phyloP scores from a whole-genome alignment of 37 sponge, comb jelly and placozoan species.

The Beroe ovata region DNA sequence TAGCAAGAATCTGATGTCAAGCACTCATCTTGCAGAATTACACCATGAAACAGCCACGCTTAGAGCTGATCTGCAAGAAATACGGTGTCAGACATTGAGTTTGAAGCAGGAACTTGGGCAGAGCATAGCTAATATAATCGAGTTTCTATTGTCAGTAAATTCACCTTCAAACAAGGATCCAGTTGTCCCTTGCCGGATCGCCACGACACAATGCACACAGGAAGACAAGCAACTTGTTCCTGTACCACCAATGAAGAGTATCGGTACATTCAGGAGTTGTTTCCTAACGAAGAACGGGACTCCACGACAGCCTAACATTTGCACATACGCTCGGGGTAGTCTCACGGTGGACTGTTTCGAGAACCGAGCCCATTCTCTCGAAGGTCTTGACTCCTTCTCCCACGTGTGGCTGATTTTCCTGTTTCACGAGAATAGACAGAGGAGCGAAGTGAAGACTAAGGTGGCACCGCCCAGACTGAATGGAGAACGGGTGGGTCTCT shows the following conservation, averaged over 20 bases:
- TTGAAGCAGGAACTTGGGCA: too few relatives aligned
- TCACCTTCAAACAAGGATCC: too few relatives aligned
- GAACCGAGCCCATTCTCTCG: conserved; percentile 70
- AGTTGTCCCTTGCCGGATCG: too few relatives aligned
- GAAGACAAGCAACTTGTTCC: too few relatives aligned
- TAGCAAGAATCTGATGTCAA: too few relatives aligned
- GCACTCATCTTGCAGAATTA: too few relatives aligned
- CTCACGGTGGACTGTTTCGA: conserved; percentile 50
- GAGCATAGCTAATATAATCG: too few relatives aligned
- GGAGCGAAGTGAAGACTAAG: conserved; percentile 62
- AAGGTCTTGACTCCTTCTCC: conserved; percentile 65
- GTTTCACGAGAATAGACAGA: conserved; percentile 67
- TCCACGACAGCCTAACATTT: conserved; percentile 70
- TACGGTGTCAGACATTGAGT: too few relatives aligned
- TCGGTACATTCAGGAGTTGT: conserved; percentile 68
- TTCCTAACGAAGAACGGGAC: conserved; percentile 73
- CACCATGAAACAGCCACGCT: too few relatives aligned
- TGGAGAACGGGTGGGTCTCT: conserved; percentile 69
- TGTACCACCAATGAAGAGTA: conserved; percentile 15
- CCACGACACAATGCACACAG: too few relatives aligned
- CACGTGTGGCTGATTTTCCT: conserved; percentile 72
- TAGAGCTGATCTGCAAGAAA: too few relatives aligned
- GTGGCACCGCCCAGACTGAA: conserved; percentile 70
- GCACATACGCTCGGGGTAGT: conserved; percentile 66
- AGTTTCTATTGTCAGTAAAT: too few relatives aligned